These are phyloP conservation scores for Acanthosepion esculentum DNA, from an alignment of 2,888 invertebrate species.

Conservation along the genomic window DNA sequence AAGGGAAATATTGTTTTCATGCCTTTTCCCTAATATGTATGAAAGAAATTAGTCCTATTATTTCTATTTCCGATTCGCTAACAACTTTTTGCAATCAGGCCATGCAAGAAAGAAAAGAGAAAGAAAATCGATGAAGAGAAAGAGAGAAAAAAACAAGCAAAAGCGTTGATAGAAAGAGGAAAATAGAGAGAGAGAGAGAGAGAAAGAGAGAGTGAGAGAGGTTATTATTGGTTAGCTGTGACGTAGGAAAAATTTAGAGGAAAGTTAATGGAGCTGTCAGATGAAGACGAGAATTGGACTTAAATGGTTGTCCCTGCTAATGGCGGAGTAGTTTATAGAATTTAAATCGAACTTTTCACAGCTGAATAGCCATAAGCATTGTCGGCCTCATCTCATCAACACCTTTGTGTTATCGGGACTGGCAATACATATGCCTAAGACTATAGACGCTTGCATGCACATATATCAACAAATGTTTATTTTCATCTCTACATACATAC, in stretches of 20 bases:
- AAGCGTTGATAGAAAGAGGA: background rate
- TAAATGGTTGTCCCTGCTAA: background rate
- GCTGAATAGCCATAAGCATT: background rate
- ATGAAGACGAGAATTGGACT: background rate
- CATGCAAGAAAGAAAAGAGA: background rate
- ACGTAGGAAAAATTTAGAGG: background rate
- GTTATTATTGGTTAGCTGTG: background rate
- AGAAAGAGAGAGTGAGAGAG: background rate
- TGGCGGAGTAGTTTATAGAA: background rate
- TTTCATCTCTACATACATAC: background rate
- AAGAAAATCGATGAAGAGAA: background rate
- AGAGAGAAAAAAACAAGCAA: background rate
- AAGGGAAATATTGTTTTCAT: too few species aligned
- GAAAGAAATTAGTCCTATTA: background rate
- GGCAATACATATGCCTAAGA: background rate
- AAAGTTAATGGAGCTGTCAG: background rate
- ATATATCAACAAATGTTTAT: background rate
- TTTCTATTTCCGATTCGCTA: background rate
- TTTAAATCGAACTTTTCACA: background rate
- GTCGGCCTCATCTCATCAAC: background rate
- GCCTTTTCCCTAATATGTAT: background rate
- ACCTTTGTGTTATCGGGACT: background rate
- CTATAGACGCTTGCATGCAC: background rate
- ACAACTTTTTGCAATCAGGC: background rate
- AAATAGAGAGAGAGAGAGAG: background rate